Evolutionary conservation across 2,888 invertebrate species (phyloP).

Genomic region (Drosophila testacea): DNA sequence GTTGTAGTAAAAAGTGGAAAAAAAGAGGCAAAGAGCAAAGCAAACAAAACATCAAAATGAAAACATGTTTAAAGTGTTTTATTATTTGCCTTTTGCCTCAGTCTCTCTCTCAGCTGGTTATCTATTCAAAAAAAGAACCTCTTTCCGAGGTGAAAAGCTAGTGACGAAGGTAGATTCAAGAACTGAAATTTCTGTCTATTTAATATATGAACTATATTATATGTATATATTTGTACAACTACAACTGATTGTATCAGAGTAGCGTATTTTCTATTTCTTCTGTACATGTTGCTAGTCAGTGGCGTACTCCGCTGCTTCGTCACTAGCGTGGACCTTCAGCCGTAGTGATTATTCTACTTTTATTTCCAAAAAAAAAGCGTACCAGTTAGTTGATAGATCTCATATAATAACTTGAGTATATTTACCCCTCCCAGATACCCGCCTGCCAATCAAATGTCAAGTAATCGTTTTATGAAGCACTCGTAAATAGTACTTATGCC

Average conservation of each 20-base stretch:
- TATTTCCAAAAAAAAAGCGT: not conserved
- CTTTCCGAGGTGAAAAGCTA: too few species aligned
- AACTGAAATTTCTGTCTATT: too few species aligned
- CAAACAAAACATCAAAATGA: slow-evolving; percentile 60
- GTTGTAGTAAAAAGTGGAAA: slow-evolving; percentile 44
- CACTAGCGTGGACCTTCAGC: too few species aligned
- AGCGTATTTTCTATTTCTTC: too few species aligned
- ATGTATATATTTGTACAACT: too few species aligned
- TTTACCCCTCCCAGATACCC: not conserved
- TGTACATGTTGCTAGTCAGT: too few species aligned
- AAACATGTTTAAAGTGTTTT: slow-evolving; percentile 73
- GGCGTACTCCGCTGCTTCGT: too few species aligned
- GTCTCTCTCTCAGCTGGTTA: slow-evolving; percentile 15
- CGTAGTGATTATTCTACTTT: not conserved
- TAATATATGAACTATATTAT: too few species aligned
- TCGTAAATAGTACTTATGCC: slow-evolving; percentile 25
- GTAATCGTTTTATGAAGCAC: slow-evolving; percentile 43
- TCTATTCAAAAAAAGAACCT: not conserved
- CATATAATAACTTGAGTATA: slow-evolving; percentile 15
- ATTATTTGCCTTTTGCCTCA: slow-evolving; percentile 47
- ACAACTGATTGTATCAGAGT: too few species aligned
- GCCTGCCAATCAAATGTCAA: slow-evolving; percentile 56
- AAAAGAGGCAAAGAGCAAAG: slow-evolving; percentile 66
- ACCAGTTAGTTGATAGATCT: slow-evolving; percentile 28
- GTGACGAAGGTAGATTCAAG: too few species aligned